Evolutionary conservation across 2,797 vertebrate genomes (phyloP).

Genomic region (Varecia variegata): DNA sequence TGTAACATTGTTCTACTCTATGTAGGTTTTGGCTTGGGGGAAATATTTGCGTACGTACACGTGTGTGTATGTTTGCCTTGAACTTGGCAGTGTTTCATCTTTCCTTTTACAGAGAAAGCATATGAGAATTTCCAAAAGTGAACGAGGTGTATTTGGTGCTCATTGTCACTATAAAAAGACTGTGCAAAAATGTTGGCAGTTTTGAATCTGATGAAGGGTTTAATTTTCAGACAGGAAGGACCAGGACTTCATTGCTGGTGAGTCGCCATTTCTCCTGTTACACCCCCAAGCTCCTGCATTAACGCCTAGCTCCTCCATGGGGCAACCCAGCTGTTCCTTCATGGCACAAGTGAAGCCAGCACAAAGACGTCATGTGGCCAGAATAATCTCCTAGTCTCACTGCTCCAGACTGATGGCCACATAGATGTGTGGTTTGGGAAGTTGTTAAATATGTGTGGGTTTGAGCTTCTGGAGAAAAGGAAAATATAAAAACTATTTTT

Average conservation of each 20-base stretch:
- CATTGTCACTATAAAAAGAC: background rate
- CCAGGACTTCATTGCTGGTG: background rate
- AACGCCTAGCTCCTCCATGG: accelerated
- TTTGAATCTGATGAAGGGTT: background rate
- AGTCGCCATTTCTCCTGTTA: background rate
- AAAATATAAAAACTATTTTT: background rate
- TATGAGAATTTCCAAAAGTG: background rate
- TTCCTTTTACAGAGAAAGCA: background rate
- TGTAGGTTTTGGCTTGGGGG: background rate
- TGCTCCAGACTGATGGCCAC: background rate
- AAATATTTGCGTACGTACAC: background rate
- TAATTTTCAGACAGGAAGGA: background rate
- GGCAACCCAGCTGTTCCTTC: background rate
- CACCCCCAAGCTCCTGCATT: background rate
- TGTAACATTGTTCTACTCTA: background rate
- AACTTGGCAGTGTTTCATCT: background rate
- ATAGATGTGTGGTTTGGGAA: background rate
- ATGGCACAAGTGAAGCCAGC: background rate
- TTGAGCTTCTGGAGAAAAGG: conserved; percentile 51
- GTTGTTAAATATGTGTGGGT: conserved; percentile 37
- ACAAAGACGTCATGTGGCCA: background rate
- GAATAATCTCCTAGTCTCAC: background rate
- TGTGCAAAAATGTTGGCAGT: background rate
- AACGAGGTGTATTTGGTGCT: background rate
- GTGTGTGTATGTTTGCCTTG: background rate